These are phyloP conservation scores for Apus apus DNA, from an alignment of 2,113 vertebrate species.

Conservation along the genomic window DNA sequence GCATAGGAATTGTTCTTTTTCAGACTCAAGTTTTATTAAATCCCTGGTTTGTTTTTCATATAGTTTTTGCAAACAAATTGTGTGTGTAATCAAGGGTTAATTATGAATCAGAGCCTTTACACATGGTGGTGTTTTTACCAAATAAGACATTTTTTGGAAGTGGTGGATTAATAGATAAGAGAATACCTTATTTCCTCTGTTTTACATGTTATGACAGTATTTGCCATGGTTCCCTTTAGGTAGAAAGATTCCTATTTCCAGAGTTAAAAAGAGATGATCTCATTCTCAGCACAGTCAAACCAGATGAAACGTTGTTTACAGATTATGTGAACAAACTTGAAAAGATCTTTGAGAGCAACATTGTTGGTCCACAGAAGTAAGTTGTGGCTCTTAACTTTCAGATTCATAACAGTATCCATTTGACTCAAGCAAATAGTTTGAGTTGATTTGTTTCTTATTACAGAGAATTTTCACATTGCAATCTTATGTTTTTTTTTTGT, in stretches of 20 bases:
- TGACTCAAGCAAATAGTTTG: not conserved
- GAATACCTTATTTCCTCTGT: not conserved
- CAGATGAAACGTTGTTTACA: slow-evolving; percentile 81
- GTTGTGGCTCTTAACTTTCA: not conserved
- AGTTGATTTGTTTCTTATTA: not conserved
- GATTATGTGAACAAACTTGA: slow-evolving; percentile 77
- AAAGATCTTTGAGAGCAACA: slow-evolving; percentile 83
- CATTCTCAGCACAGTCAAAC: slow-evolving; percentile 76
- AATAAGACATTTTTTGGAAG: not conserved
- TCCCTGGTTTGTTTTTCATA: not conserved
- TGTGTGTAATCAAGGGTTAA: not conserved
- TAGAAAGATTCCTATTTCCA: slow-evolving; percentile 85
- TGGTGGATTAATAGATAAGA: not conserved
- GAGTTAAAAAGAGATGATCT: slow-evolving; percentile 72
- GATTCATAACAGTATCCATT: not conserved
- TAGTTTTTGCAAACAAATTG: not conserved
- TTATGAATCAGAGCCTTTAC: not conserved
- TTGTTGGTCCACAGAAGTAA: slow-evolving; percentile 86
- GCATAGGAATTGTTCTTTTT: not conserved
- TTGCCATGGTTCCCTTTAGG: slow-evolving; percentile 73
- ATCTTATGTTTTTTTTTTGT: not conserved
- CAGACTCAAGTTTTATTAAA: not conserved
- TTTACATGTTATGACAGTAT: not conserved
- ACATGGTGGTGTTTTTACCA: not conserved
- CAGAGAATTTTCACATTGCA: not conserved